Evolutionary conservation across 2,113 vertebrate genomes (phyloP).

Genomic region (Aspidoscelis tigris): DNA sequence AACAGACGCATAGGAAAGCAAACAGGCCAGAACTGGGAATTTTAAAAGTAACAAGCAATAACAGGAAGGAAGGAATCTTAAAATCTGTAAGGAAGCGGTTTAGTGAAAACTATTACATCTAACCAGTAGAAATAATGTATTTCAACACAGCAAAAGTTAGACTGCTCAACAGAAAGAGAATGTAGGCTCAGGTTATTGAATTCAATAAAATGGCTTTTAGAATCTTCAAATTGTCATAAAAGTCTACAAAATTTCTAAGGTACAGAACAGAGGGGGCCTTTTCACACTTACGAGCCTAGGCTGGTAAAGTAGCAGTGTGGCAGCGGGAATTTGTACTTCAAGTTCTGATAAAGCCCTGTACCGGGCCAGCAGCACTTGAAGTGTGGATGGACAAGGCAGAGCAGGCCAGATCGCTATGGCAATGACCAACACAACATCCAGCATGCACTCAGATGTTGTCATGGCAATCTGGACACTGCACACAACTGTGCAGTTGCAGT

Average conservation of each 20-base stretch:
- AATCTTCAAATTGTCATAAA: background rate
- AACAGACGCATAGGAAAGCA: conserved; percentile 2
- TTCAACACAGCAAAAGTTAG: background rate
- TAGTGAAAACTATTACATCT: background rate
- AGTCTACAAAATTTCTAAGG: background rate
- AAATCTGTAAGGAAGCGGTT: background rate
- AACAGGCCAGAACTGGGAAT: background rate
- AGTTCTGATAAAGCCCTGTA: too few relatives aligned
- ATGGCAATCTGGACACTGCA: too few relatives aligned
- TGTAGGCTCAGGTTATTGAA: too few relatives aligned
- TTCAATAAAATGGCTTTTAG: conserved; percentile 6
- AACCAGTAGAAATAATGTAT: background rate
- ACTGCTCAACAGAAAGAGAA: background rate
- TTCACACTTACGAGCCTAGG: too few relatives aligned
- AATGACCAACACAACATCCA: too few relatives aligned
- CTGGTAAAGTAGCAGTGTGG: too few relatives aligned
- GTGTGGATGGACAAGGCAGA: too few relatives aligned
- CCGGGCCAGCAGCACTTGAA: too few relatives aligned
- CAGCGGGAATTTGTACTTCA: too few relatives aligned
- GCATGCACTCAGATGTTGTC: too few relatives aligned
- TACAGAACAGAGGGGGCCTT: background rate
- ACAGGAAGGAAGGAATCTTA: background rate
- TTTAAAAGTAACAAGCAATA: background rate
- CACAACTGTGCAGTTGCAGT: too few relatives aligned
- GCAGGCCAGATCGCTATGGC: too few relatives aligned